phyloP scores from a whole-genome alignment of 2,888 invertebrate species.

The Hydraecia micacea region DNA sequence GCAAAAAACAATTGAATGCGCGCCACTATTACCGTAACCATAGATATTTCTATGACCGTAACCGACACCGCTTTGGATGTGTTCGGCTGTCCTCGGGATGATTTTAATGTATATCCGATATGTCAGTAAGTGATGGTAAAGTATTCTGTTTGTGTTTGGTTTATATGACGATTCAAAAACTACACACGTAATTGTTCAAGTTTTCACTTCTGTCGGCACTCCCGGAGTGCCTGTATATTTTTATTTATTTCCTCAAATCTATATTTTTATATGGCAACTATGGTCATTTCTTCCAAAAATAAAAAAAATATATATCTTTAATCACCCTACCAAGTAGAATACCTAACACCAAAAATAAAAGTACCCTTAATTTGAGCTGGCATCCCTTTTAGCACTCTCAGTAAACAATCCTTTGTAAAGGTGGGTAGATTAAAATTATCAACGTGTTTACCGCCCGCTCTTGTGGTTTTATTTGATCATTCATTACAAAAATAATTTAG shows the following conservation, averaged over 20 bases:
- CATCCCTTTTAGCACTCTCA: conserved; percentile 78
- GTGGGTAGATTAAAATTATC: conserved; percentile 80
- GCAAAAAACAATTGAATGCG: too few species aligned
- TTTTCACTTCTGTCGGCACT: too few species aligned
- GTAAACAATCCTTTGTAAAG: conserved; percentile 75
- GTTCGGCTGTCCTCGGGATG: too few species aligned
- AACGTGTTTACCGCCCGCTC: conserved; percentile 74
- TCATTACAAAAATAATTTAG: conserved; percentile 68
- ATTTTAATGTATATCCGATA: too few species aligned
- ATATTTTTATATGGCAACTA: not conserved
- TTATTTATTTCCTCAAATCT: not conserved
- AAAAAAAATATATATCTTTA: conserved; percentile 17
- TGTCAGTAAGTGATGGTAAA: too few species aligned
- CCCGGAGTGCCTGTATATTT: not conserved
- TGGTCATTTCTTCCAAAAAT: not conserved
- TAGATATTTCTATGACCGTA: too few species aligned
- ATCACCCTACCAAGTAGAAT: conserved; percentile 41
- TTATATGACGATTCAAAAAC: too few species aligned
- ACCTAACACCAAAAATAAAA: conserved; percentile 72
- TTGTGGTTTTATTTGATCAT: conserved; percentile 74
- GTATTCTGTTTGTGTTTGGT: too few species aligned
- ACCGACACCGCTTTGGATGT: too few species aligned
- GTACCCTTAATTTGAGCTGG: conserved; percentile 75
- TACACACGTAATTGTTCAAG: too few species aligned
- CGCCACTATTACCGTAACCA: too few species aligned